phyloP scores from a whole-genome alignment of 2,797 vertebrate genomes.

The Gila robusta region DNA sequence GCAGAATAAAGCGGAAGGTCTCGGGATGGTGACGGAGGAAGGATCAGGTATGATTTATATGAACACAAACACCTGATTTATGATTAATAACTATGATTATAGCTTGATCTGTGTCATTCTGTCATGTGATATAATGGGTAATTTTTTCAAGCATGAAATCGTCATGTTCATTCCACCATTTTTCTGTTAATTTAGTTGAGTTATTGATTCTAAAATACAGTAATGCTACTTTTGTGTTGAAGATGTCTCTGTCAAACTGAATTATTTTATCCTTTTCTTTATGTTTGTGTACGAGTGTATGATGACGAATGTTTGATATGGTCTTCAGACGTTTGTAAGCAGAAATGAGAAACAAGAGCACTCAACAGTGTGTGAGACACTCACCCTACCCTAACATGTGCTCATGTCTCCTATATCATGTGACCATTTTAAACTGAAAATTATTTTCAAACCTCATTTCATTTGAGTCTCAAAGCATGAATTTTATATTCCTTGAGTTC shows the following conservation, averaged over 20 bases:
- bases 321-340: constrained; percentile 9
- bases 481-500: background rate
- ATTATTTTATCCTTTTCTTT: constrained; percentile 48
- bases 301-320: constrained; percentile 15
- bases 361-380: background rate
- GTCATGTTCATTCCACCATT: constrained; percentile 58
- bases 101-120: constrained; percentile 23
- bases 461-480: constrained; percentile 23
- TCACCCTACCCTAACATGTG: constrained; percentile 9
- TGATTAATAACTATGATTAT: background rate
- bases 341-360: constrained; percentile 14
- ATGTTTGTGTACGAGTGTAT: constrained; percentile 55
- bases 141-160: constrained; percentile 40
- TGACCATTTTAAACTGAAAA: background rate
- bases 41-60: constrained; percentile 86
- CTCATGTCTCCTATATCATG: background rate
- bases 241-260: constrained; percentile 53
- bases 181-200: constrained; percentile 55
- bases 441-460: constrained; percentile 25
- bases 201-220: constrained; percentile 53
- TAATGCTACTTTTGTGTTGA: constrained; percentile 50
- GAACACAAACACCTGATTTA: background rate
- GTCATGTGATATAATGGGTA: background rate
- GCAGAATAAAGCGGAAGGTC: constrained; percentile 96
- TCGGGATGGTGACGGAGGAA: constrained; percentile 97